A percentile compares a stretch with the other conserved stretches of the same genome.
phyloP scores from a whole-genome alignment of 2,113 vertebrate genomes.

The Pterophyllum scalare region DNA sequence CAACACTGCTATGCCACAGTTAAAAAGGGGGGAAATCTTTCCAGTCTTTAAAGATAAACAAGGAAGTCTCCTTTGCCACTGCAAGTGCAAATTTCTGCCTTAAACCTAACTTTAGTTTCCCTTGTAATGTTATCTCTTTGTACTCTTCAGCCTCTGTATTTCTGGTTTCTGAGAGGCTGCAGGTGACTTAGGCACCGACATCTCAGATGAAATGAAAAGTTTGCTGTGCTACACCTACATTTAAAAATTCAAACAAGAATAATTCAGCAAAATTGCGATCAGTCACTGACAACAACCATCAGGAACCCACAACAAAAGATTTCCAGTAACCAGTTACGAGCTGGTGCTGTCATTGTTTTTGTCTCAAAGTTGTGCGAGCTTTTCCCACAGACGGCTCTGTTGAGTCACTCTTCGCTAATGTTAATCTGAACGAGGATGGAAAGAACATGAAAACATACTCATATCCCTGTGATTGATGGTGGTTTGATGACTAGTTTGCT shows the following conservation, averaged over 20 bases:
- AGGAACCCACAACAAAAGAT: neutral
- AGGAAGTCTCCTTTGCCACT: neutral
- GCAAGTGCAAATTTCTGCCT: neutral
- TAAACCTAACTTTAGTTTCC: neutral
- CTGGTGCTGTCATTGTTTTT: neutral
- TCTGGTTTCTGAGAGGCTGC: neutral
- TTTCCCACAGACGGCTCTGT: constrained; percentile 4
- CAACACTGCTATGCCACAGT: neutral
- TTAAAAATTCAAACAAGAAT: neutral
- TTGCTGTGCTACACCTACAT: neutral
- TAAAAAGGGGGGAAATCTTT: neutral
- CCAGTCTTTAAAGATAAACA: constrained; percentile 9
- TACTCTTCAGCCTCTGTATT: neutral
- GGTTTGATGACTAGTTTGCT: constrained; percentile 30
- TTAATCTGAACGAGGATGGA: neutral
- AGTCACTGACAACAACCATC: neutral
- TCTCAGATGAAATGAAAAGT: neutral
- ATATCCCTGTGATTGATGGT: constrained; percentile 16
- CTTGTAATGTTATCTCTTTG: neutral
- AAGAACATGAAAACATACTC: constrained; percentile 6
- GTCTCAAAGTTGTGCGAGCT: neutral
- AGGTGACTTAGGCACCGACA: neutral
- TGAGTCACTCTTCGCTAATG: constrained; percentile 3
- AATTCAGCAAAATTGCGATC: neutral
- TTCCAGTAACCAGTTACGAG: neutral